Conservation (phyloP, 2,797 vertebrate species). For the Lemur catta region DNA sequence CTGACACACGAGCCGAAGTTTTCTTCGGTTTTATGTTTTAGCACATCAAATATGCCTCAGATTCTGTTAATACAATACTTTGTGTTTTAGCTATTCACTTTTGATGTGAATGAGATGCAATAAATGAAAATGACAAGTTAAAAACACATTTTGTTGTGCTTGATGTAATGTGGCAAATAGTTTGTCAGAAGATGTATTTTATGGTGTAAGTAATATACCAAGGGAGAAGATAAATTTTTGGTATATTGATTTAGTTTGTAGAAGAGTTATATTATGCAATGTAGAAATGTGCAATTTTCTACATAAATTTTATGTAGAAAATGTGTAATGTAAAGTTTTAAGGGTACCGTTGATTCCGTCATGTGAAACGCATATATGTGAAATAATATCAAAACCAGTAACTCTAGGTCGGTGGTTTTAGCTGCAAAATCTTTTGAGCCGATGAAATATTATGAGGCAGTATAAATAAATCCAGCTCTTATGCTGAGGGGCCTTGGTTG, state of each 20-base stretch:
- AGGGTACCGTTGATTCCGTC: neutral
- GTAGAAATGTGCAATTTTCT: neutral
- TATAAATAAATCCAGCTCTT: neutral
- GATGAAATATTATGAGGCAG: neutral
- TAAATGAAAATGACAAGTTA: neutral
- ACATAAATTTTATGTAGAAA: neutral
- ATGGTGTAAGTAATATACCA: neutral
- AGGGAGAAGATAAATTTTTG: constrained; percentile 23
- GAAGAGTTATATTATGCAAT: neutral
- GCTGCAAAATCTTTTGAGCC: neutral
- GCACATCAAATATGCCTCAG: neutral
- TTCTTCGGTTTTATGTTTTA: neutral
- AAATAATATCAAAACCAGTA: neutral
- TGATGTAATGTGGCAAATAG: neutral
- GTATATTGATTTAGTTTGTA: neutral
- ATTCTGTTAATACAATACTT: neutral
- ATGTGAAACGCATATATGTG: neutral
- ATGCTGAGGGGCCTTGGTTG: neutral
- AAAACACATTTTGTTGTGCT: constrained; percentile 14
- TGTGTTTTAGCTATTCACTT: neutral
- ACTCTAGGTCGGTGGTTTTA: neutral
- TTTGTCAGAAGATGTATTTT: neutral
- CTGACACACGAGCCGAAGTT: neutral
- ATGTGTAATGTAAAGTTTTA: neutral
- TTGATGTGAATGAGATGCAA: neutral